Percentiles rank a stretch among this genome's conserved stretches.
Evolutionary conservation across 2,113 vertebrate genomes (phyloP).

Genomic region (Ivindomyrus marchei): DNA sequence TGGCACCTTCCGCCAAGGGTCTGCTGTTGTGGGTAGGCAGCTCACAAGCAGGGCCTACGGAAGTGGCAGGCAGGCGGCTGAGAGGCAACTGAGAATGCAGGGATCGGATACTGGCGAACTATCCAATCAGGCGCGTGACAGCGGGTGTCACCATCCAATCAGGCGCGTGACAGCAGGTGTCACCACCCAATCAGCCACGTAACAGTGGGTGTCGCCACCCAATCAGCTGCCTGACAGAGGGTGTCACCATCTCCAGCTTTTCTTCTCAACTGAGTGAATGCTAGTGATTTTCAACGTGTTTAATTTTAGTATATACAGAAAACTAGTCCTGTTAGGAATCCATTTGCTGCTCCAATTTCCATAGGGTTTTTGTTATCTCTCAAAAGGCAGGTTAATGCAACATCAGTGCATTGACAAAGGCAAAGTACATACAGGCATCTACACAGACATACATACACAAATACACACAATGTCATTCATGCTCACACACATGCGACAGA

Average conservation of each 20-base stretch:
- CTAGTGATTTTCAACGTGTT: background rate
- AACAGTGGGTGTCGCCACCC: background rate
- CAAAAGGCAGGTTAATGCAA: background rate
- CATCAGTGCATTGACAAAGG: background rate
- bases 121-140: background rate
- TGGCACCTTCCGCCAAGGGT: conserved; percentile 65
- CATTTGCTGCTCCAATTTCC: background rate
- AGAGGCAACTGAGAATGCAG: background rate
- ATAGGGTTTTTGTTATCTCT: background rate
- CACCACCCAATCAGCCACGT: background rate
- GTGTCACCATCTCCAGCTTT: background rate
- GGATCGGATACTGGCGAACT: background rate
- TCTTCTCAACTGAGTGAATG: background rate
- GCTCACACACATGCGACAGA: background rate
- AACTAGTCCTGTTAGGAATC: background rate
- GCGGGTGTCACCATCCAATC: background rate
- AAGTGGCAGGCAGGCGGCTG: conserved; percentile 25
- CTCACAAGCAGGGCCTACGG: conserved; percentile 46
- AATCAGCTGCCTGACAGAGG: background rate
- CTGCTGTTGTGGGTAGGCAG: conserved; percentile 51
- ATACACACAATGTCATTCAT: conserved; percentile 11
- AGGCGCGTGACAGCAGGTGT: background rate
- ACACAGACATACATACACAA: background rate
- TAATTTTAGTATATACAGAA: background rate
- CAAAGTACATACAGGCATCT: conserved; percentile 18